Evolutionary conservation across 2,113 vertebrate genomes (phyloP), one percentile per base, ranked within the genome.

Genomic region (Axis porcinus): DNA sequence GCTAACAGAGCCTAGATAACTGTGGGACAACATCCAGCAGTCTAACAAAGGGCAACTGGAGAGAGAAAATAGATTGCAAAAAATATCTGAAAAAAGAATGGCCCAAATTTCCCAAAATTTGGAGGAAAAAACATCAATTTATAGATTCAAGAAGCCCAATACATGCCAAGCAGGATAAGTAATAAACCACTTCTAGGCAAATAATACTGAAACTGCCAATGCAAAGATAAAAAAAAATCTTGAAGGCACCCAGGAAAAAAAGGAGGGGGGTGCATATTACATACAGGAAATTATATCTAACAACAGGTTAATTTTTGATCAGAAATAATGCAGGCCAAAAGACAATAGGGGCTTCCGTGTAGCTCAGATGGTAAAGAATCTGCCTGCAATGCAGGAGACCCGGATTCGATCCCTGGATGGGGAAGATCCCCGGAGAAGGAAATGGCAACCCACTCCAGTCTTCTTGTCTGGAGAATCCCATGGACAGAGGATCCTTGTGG

Each of bases 61-160:
- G 25, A 86, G 11, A 81, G 36, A 74, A 78, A 79, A 50, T 11
- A 7, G 19, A 36, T 94, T 3, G 19, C 21, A 52, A 70, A 91
- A 40, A 52, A 17, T 78, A 83, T 17, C 2, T 70, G 81, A 40
- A 74, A 62, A 62, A 84, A 64, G 17, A 86, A 79, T 40, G 10
- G 50, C 27, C 30, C 19, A 82, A 76, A 85, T 55, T 57, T 94
- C 40, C 40, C 85, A 6, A 92, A 92, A 92, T 6, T 12, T 11
- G 15, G 7, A 84, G 28, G 10, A 74, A 85, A 88, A 89, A n/a
- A 64, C n/a, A 89, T 58, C 33, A 52, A 89, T 45, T 79, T 81
- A 83, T 30, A 89, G 40, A 93, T 36, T 33, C 28, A 57, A 58
- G 36, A 92, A 85, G 33, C 85, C 50, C 47, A 43, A 60, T 58